Evolutionary conservation across 2,797 vertebrate species (phyloP).

Genomic region (Anguilla obscura): DNA sequence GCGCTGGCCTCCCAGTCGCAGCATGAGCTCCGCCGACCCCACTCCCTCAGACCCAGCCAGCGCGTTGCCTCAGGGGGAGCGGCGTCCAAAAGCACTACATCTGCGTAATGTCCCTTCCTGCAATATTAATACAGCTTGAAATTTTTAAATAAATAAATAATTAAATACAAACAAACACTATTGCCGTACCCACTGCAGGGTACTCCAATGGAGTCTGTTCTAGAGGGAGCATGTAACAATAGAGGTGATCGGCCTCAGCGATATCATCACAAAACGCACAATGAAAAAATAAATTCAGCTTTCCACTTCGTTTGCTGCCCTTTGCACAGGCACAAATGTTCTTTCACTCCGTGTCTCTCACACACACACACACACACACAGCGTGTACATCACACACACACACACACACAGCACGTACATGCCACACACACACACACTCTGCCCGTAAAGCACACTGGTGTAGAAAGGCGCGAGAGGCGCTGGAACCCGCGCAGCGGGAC

Average conservation of each 20-base stretch:
- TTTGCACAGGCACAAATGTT: background rate
- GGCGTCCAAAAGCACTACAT: background rate
- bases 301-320: background rate
- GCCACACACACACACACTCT: too few relatives aligned
- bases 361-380: background rate
- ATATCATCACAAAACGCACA: background rate
- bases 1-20: background rate
- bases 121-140: background rate
- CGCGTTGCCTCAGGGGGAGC: background rate
- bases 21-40: background rate
- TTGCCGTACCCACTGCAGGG: background rate
- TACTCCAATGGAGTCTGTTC: background rate
- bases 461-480: background rate
- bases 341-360: background rate
- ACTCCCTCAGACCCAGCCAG: background rate
- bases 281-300: background rate
- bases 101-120: background rate
- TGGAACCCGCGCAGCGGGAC: background rate
- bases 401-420: too few relatives aligned
- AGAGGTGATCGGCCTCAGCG: background rate
- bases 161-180: background rate
- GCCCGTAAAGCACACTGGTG: background rate
- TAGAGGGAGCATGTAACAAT: background rate
- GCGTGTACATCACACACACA: too few relatives aligned
- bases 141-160: too few relatives aligned